Base-by-base conservation (phyloP, 2,797 vertebrate species). In the Onychomys arenicola region DNA sequence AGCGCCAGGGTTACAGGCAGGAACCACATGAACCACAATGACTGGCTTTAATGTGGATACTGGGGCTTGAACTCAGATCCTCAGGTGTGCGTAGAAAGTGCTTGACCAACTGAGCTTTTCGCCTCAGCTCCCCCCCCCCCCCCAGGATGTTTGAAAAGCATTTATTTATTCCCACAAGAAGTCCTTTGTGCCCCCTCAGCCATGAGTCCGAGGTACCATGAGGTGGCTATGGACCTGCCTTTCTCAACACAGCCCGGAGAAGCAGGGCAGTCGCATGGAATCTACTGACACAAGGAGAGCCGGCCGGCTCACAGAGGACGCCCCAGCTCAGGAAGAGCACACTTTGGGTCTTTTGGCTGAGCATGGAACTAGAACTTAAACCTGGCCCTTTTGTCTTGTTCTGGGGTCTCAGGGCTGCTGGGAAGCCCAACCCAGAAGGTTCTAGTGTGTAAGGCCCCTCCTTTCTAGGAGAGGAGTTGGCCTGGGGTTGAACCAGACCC, bases 401-500 rank as follows among this genome's bases (percentile, higher is more conserved):
- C 89, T 37, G 37, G 83, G 23, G 1, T 61, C 63, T 78, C 8
- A 46, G 81, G 75, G 29, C 29, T 59, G 69, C 49, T 2, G 13
- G 52, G 63, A 3, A 13, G 13, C 46, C 76, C 37, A 27, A 77
- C 76, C 7, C 52, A 32, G 84, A 57, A 77, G 80, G 21, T 63
- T 19, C 2, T 6, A 37, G 21, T 40, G 17, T 4, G 1, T 23
- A 5, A 21, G 29, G 59, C 40, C 67, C 84, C 19, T 27, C 46
- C 55, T n/a, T 4, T 40, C 75, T 78, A 82, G 90, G 77, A 81
- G 87, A 76, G 14, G 78, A 71, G 46, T 69, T 52, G 65, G 69
- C 87, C 91, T n/a, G 59, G 61, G 87, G 84, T 78, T 89, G 83
- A 88, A 57, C 67, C 67, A 61, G 96, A 86, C 55, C 76, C 93